Conservation (phyloP, 2,113 vertebrate species). For the Larimichthys crocea region DNA sequence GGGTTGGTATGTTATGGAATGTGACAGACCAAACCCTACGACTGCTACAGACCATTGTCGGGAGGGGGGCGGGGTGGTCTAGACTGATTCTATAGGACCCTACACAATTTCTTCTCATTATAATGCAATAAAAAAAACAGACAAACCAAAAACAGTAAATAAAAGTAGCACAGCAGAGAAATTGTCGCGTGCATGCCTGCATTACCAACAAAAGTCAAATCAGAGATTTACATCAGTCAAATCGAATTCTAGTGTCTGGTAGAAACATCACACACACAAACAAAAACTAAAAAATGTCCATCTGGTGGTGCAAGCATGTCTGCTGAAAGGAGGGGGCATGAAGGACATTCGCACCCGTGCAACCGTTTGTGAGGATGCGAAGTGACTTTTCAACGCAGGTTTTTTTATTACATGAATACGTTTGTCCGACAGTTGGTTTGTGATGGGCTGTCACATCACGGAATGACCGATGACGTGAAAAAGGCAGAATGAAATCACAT, state of each 20-base stretch:
- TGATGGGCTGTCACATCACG: conserved; percentile 35
- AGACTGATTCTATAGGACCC: conserved; percentile 49
- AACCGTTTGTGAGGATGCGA: conserved; percentile 15
- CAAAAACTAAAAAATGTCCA: neutral
- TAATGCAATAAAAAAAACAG: conserved; percentile 33
- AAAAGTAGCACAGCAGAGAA: conserved; percentile 39
- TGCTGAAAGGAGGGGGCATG: conserved; percentile 10
- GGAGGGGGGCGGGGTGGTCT: neutral
- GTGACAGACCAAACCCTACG: conserved; percentile 49
- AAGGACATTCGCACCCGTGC: conserved; percentile 41
- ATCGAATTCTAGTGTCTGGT: conserved; percentile 51
- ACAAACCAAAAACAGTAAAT: conserved; percentile 28
- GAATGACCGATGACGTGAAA: conserved; percentile 14
- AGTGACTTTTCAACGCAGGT: conserved; percentile 25
- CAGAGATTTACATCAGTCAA: conserved; percentile 40
- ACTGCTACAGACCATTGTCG: conserved; percentile 62
- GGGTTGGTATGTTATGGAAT: conserved; percentile 47
- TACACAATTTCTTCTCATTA: conserved; percentile 37
- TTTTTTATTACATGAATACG: conserved; percentile 4
- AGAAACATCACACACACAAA: conserved; percentile 30
- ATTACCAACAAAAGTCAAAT: conserved; percentile 48
- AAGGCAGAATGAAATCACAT: conserved; percentile 37
- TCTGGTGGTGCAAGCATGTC: conserved; percentile 38
- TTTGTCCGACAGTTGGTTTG: conserved; percentile 11
- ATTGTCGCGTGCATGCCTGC: conserved; percentile 58